Base-by-base conservation (phyloP, 2,797 vertebrate species). In the Stomatorhinus walkeri region DNA sequence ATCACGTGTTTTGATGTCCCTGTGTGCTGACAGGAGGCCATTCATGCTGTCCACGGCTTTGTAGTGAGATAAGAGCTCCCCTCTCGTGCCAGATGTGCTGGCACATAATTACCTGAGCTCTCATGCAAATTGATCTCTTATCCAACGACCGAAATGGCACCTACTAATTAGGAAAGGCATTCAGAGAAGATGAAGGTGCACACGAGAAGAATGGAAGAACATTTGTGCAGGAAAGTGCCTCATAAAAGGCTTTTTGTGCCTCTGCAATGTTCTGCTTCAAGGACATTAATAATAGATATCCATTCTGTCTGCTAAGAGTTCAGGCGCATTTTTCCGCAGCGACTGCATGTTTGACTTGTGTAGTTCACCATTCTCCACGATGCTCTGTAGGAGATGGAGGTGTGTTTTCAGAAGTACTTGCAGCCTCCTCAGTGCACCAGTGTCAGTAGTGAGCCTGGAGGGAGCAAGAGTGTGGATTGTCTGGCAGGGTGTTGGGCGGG, bases 21-120 rank as follows among this genome's bases (percentile, higher is more conserved):
- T 22, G 5, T 46, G n/a, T 36, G 32, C 61, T 54, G 48, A 6
- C 61, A 52, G 59, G 49, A 12, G 85, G 88, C 22, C 32, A 72
- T 79, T 89, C 85, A 87, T 14, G 68, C 76, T n/a, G 48, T 36
- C 86, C 61, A n/a, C 10, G 72, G 61, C 85, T 79, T 59, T 81
- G 64, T 87, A 81, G 46, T 16, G 85, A 59, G 85, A 81, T 87
- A 56, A 87, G 59, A 79, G 88, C 89, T 87, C 49, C 28, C 68
- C 40, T 48, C 36, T 79, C 28, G 0, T 36, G 28, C 85, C 85
- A 89, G 89, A 56, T 89, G 85, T 81, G 85, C 22, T 9, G 64
- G 85, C 32, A 51, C 85, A 51, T 79, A 87, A 87, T 79, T 89
- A 85, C 85, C 68, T n/a, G 68, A 36, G 72, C 85, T 87, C 64